Conservation (phyloP, 1,140 invertebrate genomes). For the Drosophila biarmipes region DNA sequence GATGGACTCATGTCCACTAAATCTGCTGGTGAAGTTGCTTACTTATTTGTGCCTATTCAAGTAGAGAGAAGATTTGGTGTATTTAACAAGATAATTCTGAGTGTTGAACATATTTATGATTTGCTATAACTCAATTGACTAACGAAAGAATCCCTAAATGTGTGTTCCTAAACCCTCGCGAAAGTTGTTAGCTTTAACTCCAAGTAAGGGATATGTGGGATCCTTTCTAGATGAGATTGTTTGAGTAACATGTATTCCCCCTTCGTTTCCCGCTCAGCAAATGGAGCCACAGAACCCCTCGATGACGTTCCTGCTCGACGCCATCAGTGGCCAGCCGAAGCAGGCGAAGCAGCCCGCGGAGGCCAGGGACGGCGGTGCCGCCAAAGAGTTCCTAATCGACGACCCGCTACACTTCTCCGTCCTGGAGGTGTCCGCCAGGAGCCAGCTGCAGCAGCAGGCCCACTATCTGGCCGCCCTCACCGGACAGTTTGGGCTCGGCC, state of each 20-base stretch:
- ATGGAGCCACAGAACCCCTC: constrained; percentile 28
- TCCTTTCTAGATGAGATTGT: background rate
- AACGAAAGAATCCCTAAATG: background rate
- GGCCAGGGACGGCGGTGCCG: constrained; percentile 9
- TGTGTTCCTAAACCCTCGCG: background rate
- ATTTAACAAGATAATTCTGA: no score
- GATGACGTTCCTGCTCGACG: constrained; percentile 35
- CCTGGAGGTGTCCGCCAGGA: constrained; percentile 48
- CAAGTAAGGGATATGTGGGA: background rate
- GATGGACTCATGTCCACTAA: no score
- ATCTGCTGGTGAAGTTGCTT: background rate
- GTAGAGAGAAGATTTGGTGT: no score
- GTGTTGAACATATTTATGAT: no score
- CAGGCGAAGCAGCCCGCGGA: constrained; percentile 12
- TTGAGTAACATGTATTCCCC: background rate
- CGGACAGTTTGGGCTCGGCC: background rate
- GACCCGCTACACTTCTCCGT: constrained; percentile 61
- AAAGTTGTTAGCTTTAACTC: background rate
- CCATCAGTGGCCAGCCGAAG: constrained; percentile 6
- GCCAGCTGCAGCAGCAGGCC: constrained; percentile 32
- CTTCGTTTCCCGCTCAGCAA: constrained; percentile 10
- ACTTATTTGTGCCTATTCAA: background rate
- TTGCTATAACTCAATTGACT: no score
- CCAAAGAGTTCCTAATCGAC: constrained; percentile 70
- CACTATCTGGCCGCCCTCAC: constrained; percentile 23